These are phyloP conservation scores for Furcifer pardalis DNA, from an alignment of 2,797 vertebrate species.

Conservation along the genomic window DNA sequence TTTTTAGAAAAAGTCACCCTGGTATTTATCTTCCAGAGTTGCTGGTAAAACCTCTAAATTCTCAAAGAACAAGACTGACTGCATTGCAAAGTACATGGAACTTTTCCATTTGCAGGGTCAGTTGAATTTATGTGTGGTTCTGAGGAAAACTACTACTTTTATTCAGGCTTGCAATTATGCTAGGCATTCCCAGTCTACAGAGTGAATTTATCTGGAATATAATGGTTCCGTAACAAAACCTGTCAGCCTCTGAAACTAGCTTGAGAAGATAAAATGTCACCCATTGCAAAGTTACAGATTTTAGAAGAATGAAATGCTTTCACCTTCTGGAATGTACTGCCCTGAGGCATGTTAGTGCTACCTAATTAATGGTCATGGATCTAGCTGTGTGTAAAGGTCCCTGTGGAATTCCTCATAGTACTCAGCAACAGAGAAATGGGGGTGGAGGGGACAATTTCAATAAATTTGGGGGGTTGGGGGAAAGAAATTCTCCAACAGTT, in stretches of 20 bases:
- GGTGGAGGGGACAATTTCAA: no score
- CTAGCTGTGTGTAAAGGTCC: no score
- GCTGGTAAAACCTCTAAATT: neutral
- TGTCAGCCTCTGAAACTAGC: neutral
- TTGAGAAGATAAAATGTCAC: neutral
- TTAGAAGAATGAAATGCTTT: neutral
- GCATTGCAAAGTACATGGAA: neutral
- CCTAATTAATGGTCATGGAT: neutral
- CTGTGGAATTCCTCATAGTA: no score
- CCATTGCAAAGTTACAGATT: neutral
- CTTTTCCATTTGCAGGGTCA: neutral
- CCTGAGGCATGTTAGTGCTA: no score
- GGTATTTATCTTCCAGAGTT: neutral
- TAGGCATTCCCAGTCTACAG: neutral
- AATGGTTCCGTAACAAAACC: neutral
- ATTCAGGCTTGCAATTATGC: neutral
- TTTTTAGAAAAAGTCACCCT: neutral
- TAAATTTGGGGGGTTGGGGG: no score
- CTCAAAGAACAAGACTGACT: neutral
- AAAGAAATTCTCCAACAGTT: no score
- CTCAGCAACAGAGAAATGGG: no score
- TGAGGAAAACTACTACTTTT: neutral
- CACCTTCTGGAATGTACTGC: neutral
- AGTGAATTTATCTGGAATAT: neutral
- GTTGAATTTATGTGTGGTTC: neutral